Conservation (phyloP, 1,140 invertebrate genomes). For the Drosophila eugracilis region DNA sequence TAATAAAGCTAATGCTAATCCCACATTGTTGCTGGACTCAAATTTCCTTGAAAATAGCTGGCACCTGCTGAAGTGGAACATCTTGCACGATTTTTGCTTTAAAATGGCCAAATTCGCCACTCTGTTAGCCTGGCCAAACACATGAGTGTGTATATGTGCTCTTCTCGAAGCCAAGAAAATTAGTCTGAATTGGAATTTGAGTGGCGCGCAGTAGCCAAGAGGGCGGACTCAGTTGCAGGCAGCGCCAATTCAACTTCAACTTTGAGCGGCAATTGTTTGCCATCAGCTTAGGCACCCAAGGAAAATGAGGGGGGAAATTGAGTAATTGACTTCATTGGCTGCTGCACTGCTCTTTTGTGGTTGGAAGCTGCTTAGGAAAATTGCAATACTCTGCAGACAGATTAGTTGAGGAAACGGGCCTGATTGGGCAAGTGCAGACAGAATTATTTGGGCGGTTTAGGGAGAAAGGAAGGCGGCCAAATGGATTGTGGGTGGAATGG, state of each 20-base stretch:
- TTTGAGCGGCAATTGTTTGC: slow-evolving; percentile 74
- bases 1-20: background rate
- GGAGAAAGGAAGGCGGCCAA: slow-evolving; percentile 25
- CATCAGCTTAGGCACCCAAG: slow-evolving; percentile 31
- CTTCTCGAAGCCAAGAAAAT: slow-evolving; percentile 57
- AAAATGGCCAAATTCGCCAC: slow-evolving; percentile 36
- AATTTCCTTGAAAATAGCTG: slow-evolving; percentile 11
- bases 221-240: slow-evolving; percentile 27
- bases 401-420: slow-evolving; percentile 42
- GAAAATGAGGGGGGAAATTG: slow-evolving; percentile 64
- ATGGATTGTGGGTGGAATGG: slow-evolving; percentile 35
- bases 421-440: slow-evolving; percentile 49
- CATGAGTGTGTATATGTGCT: slow-evolving; percentile 20
- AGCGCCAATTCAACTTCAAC: slow-evolving; percentile 65
- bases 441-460: slow-evolving; percentile 29
- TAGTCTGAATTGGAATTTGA: slow-evolving; percentile 68
- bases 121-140: slow-evolving; percentile 10
- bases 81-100: slow-evolving; percentile 3
- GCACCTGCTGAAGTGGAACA: slow-evolving; percentile 9
- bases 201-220: slow-evolving; percentile 58
- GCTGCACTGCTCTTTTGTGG: slow-evolving; percentile 2
- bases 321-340: slow-evolving; percentile 56
- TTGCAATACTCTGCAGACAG: slow-evolving; percentile 44
- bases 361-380: slow-evolving; percentile 30
- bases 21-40: background rate